A percentile compares a stretch with the other conserved stretches of the same genome.
Conservation (phyloP, 2,797 vertebrate genomes). For the Rhinogobio ventralis region DNA sequence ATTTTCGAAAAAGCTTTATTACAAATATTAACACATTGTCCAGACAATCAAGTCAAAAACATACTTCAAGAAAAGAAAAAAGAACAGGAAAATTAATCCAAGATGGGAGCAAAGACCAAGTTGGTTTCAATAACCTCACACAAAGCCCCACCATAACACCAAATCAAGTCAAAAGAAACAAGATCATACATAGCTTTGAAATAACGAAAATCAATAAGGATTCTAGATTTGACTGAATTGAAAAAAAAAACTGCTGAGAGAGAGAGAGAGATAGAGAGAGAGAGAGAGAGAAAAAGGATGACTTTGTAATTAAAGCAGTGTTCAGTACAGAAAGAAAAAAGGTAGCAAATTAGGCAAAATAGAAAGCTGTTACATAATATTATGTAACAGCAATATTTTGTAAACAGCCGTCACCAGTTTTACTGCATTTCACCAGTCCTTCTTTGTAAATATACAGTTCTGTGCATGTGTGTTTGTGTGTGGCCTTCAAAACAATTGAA, state of each 20-base stretch:
- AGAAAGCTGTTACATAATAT: slow-evolving; percentile 19
- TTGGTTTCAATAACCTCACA: not conserved
- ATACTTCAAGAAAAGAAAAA: not conserved
- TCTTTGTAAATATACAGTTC: not conserved
- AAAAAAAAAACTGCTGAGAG: not conserved
- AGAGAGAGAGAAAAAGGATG: no score
- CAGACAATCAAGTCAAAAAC: not conserved
- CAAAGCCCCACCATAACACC: not conserved
- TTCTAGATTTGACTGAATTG: not conserved
- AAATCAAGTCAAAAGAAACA: not conserved
- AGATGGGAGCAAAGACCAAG: not conserved
- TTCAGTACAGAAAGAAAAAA: slow-evolving; percentile 22
- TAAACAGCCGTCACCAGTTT: slow-evolving; percentile 6
- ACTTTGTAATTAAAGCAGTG: slow-evolving; percentile 11
- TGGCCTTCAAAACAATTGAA: slow-evolving; percentile 7
- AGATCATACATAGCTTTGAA: not conserved
- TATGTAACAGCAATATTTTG: not conserved
- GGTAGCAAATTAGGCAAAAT: slow-evolving; percentile 6
- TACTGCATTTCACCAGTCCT: not conserved
- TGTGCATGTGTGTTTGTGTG: not conserved
- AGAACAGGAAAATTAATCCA: not conserved
- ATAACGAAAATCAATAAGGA: not conserved
- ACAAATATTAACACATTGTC: not conserved
- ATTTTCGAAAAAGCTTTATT: not conserved
- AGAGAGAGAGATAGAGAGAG: no score